These are phyloP conservation scores for Euphydryas editha DNA, from an alignment of 2,888 invertebrate genomes.

Conservation along the genomic window DNA sequence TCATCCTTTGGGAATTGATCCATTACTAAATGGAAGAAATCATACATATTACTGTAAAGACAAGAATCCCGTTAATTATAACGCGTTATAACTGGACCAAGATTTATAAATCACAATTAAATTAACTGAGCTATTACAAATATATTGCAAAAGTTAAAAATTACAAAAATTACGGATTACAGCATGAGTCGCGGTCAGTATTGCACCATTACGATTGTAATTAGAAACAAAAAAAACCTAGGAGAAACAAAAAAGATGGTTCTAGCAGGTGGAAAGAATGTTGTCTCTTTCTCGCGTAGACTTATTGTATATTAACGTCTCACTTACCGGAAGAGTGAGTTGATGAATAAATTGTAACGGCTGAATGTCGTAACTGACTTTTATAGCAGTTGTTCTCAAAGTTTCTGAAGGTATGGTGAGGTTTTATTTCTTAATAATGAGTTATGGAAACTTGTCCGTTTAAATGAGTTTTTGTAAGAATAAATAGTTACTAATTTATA, in stretches of 20 bases:
- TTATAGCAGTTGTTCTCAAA: slow-evolving; percentile 62
- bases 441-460: too few species aligned
- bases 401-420: slow-evolving; percentile 34
- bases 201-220: slow-evolving; percentile 69
- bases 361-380: slow-evolving; percentile 79
- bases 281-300: slow-evolving; percentile 50
- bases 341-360: slow-evolving; percentile 78
- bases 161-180: slow-evolving; percentile 29
- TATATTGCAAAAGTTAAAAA: slow-evolving; percentile 36
- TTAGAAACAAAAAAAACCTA: slow-evolving; percentile 59
- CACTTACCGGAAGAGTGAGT: slow-evolving; percentile 67
- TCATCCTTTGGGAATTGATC: too few species aligned
- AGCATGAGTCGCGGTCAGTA: slow-evolving; percentile 51
- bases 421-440: too few species aligned
- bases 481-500: too few species aligned
- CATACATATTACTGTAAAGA: background rate
- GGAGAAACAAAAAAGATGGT: slow-evolving; percentile 54
- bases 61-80: background rate
- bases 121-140: slow-evolving; percentile 28
- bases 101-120: slow-evolving; percentile 23
- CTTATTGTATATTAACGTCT: slow-evolving; percentile 48
- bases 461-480: too few species aligned
- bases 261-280: slow-evolving; percentile 68
- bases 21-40: too few species aligned
- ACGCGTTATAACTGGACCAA: slow-evolving; percentile 9